Evolutionary conservation across 2,797 vertebrate species (phyloP), one percentile per base, ranked within the genome.

Genomic region (Apogon talboti): DNA sequence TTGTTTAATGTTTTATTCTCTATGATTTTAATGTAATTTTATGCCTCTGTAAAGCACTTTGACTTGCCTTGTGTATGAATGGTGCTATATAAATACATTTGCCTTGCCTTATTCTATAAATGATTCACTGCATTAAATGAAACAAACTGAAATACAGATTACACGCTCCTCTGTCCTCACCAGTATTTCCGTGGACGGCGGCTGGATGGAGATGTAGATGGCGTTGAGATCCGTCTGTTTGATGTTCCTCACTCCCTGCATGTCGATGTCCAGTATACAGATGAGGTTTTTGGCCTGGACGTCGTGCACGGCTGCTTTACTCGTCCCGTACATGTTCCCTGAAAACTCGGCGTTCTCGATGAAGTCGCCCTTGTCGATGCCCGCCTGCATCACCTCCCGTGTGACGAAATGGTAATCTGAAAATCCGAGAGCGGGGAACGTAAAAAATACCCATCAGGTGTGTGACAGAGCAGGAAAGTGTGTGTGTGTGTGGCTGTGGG

Each of bases 391-490:
- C 53, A 49, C 91, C 69, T 97, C 95, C 67, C 95, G 92, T 38
- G 92, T 95, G 38, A 99, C 97, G 53, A 95, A 99, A 79, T 98
- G 95, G 79, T 99, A 99, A 93, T 99, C 98, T 99, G 86, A 18
- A 67, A 75, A 11, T 21, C n/a, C 3, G 2, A 30, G 11, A 6
- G 28, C 2, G 1, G 3, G 14, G 3, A 21, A 0, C n/a, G 12
- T 6, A 40, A 2, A 40, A 2, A 19, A 7, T 9, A 4, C 7
- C 56, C 8, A 18, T 21, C 2, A 16, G 54, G 2, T 18, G 40
- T 11, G 4, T 14, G 7, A 28, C n/a, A 18, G 2, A 15, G 6
- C n/a, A 10, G 41, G 7, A 14, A 1, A 8, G 8, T 19, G 16
- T 10, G 30, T 0, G 8, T 19, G 16, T 10, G 30, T 0, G 1